These are phyloP conservation scores for Prunella fulvescens DNA, from an alignment of 2,113 vertebrate genomes.

Conservation along the genomic window DNA sequence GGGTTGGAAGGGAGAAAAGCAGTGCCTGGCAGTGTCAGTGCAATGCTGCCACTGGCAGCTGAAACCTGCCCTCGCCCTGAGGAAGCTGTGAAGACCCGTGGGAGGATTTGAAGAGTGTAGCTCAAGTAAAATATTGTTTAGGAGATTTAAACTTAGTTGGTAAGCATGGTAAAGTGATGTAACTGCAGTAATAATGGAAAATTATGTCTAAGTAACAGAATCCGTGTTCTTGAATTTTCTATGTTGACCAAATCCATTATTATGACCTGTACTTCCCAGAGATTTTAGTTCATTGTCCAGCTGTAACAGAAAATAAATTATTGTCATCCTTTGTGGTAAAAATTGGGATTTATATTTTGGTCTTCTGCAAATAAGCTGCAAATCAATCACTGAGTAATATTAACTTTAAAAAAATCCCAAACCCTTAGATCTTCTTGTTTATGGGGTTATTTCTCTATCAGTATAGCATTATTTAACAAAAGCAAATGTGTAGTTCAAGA, in stretches of 20 bases:
- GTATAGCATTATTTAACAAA: background rate
- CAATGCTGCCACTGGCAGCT: rapidly evolving
- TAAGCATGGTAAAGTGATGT: background rate
- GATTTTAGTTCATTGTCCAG: background rate
- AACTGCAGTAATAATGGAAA: background rate
- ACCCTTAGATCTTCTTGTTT: background rate
- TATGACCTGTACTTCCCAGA: background rate
- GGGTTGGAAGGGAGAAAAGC: background rate
- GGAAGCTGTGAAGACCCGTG: rapidly evolving
- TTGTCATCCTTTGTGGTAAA: background rate
- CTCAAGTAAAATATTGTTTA: background rate
- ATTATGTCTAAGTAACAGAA: background rate
- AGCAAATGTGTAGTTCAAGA: background rate
- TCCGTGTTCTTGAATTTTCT: background rate
- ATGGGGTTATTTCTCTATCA: background rate
- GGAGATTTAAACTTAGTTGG: background rate
- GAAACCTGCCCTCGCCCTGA: rapidly evolving
- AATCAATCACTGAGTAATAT: background rate
- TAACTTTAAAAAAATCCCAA: background rate
- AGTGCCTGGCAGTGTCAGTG: rapidly evolving
- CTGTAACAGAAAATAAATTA: background rate
- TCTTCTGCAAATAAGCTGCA: background rate
- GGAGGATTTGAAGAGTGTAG: background rate
- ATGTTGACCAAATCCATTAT: background rate
- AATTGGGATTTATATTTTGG: background rate